Conservation (phyloP, 2,113 vertebrate genomes). For the Cyanoliseus patagonus region DNA sequence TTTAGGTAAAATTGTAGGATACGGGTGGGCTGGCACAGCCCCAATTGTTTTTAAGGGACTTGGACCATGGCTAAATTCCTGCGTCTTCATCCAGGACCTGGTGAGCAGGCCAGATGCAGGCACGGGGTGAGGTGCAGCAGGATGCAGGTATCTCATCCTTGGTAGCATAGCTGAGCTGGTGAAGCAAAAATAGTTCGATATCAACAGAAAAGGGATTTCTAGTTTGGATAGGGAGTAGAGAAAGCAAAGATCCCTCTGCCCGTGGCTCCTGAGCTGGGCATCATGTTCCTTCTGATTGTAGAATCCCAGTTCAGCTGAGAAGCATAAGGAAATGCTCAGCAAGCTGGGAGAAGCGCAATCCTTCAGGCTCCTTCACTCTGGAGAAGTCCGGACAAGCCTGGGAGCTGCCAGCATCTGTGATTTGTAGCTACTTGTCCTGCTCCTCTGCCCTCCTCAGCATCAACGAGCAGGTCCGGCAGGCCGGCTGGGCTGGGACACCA, state of each 20-base stretch:
- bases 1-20: neutral
- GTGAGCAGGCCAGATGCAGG: neutral
- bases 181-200: neutral
- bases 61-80: neutral
- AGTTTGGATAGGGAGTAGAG: neutral
- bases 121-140: neutral
- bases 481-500: neutral
- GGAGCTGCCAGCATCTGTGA: accelerated
- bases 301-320: neutral
- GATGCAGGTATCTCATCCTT: neutral
- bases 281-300: neutral
- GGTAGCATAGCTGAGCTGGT: neutral
- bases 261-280: neutral
- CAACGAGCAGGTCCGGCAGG: neutral
- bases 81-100: accelerated
- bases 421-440: neutral
- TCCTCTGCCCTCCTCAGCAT: neutral
- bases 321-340: neutral
- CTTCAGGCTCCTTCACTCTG: neutral
- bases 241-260: neutral
- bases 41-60: neutral
- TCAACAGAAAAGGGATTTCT: neutral
- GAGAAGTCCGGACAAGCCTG: neutral
- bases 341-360: accelerated
- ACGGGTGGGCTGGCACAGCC: neutral